phyloP scores from a whole-genome alignment of 1,140 invertebrate genomes.

The Drosophila varians region DNA sequence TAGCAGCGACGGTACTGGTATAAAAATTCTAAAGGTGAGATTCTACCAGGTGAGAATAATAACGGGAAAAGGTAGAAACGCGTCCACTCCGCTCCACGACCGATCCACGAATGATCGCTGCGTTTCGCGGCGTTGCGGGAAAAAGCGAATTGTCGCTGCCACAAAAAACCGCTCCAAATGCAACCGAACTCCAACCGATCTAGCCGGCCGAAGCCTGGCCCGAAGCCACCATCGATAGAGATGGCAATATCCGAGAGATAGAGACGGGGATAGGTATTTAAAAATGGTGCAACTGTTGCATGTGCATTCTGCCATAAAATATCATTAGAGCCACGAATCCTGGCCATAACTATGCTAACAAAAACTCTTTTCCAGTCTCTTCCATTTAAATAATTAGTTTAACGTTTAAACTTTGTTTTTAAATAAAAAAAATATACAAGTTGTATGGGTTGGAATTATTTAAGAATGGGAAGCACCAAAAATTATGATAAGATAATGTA shows the following conservation, averaged over 20 bases:
- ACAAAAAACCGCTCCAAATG: constrained; percentile 4
- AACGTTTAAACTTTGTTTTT: not conserved
- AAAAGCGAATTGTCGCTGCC: not conserved
- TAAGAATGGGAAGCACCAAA: too few species aligned
- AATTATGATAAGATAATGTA: too few species aligned
- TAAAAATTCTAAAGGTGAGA: not conserved
- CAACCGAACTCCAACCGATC: not conserved
- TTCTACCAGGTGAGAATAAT: not conserved
- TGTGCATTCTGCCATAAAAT: not conserved
- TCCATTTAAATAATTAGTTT: not conserved
- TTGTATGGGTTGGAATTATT: too few species aligned
- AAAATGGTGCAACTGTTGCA: not conserved
- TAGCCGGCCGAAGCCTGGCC: not conserved
- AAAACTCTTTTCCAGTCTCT: not conserved
- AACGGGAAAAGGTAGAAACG: constrained; percentile 8
- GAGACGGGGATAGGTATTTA: not conserved
- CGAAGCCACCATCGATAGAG: not conserved
- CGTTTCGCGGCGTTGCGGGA: not conserved
- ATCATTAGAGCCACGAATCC: not conserved
- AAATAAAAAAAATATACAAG: too few species aligned
- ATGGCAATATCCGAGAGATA: not conserved
- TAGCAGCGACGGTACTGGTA: not conserved
- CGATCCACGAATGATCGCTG: constrained; percentile 74
- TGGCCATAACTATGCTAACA: constrained; percentile 1
- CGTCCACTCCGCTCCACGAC: constrained; percentile 62